These are phyloP conservation scores for Toxotes lorentzi DNA, from an alignment of 2,797 vertebrate genomes.

Conservation along the genomic window DNA sequence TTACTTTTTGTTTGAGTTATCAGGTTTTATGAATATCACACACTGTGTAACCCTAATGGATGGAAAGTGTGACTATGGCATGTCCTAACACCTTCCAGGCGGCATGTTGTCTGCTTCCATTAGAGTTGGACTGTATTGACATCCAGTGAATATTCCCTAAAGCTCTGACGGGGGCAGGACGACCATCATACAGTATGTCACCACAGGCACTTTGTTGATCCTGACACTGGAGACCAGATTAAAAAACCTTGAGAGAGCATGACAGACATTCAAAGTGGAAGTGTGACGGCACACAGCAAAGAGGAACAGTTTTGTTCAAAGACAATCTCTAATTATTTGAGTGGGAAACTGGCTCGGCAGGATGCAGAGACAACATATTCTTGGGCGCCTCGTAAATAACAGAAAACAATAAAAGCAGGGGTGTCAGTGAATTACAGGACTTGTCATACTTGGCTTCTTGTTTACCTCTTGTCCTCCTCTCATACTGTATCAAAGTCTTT, in stretches of 20 bases:
- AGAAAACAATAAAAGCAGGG: slow-evolving; percentile 35
- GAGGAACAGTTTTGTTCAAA: slow-evolving; percentile 25
- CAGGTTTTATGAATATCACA: slow-evolving; percentile 15
- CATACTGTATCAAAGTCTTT: slow-evolving; percentile 50
- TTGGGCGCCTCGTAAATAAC: slow-evolving; percentile 46
- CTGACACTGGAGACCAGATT: slow-evolving; percentile 53
- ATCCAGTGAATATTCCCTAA: slow-evolving; percentile 58
- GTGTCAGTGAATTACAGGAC: slow-evolving; percentile 42
- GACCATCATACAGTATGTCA: slow-evolving; percentile 63
- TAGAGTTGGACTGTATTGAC: slow-evolving; percentile 58
- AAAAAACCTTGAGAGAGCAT: slow-evolving; percentile 56
- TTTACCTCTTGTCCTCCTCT: slow-evolving; percentile 46
- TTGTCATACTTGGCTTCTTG: slow-evolving; percentile 50
- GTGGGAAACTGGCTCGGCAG: slow-evolving; percentile 42
- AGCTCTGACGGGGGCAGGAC: slow-evolving; percentile 63
- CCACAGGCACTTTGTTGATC: slow-evolving; percentile 62
- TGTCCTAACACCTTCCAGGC: slow-evolving; percentile 62
- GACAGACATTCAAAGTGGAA: slow-evolving; percentile 59
- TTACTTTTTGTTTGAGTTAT: slow-evolving; percentile 1
- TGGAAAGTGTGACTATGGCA: slow-evolving; percentile 38
- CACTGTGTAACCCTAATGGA: slow-evolving; percentile 28
- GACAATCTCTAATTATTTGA: slow-evolving; percentile 64
- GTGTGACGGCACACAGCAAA: slow-evolving; percentile 38
- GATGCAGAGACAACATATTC: slow-evolving; percentile 47
- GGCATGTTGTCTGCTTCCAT: slow-evolving; percentile 65